Evolutionary conservation across 2,797 vertebrate genomes (phyloP).

Genomic region (Tenualosa ilisha): DNA sequence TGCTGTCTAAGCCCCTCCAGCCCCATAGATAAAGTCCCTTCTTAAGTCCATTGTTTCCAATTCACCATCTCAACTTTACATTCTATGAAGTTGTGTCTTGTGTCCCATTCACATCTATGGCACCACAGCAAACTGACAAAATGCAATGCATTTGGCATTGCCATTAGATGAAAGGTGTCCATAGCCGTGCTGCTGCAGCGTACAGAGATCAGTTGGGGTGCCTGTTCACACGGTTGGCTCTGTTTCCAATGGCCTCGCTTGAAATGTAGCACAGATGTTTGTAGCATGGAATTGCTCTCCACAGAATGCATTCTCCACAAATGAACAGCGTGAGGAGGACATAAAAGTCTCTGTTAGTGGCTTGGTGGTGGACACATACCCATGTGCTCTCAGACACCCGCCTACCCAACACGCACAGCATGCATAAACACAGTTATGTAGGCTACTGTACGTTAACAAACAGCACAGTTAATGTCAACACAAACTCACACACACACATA

Average conservation of each 20-base stretch:
- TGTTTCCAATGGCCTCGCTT: not conserved
- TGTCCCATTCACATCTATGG: not conserved
- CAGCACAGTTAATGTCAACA: not conserved
- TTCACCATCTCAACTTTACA: not conserved
- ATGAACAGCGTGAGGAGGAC: conserved; percentile 1
- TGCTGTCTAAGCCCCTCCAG: not conserved
- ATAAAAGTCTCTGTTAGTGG: not conserved
- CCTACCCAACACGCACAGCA: conserved; percentile 7
- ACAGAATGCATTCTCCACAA: not conserved
- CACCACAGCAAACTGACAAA: not conserved
- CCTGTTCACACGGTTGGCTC: not conserved
- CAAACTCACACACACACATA: too few species aligned
- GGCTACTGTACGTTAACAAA: not conserved
- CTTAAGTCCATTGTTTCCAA: not conserved
- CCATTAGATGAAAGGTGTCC: not conserved
- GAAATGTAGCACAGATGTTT: conserved; percentile 18
- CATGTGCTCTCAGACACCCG: not conserved
- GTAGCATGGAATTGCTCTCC: conserved; percentile 9
- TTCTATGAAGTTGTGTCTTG: not conserved
- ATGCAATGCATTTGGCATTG: not conserved
- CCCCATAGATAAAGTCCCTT: not conserved
- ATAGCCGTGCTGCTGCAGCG: not conserved
- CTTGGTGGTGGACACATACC: not conserved
- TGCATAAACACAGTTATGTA: not conserved
- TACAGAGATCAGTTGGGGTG: conserved; percentile 16